Base-by-base conservation (phyloP, 2,888 invertebrate species). In the Tanypteryx hageni region DNA sequence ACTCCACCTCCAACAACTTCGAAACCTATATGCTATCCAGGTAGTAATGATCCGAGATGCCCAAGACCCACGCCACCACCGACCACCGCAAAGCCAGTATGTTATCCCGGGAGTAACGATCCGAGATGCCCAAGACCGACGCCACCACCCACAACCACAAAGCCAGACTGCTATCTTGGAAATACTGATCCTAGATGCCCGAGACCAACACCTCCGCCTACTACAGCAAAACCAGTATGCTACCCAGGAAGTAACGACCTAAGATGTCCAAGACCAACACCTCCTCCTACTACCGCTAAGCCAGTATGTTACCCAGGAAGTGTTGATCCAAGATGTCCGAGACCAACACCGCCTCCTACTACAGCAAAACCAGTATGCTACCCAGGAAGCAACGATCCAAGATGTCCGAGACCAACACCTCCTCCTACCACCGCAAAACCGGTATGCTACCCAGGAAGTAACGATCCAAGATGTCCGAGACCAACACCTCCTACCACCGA, bases 91-190 rank as follows among this genome's bases (percentile, higher is more conserved):
- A 94, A 94, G 93, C 94, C 94, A 4, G 94, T 94, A 11, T 95
- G 95, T 92, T 94, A 94, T 85, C 95, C 94, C 4, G 95, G 95
- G 31, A 94, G 94, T 93, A 92, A 94, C 94, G 91, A 94, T 93
- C 93, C 93, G 10, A 86, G 94, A n/a, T 94, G 94, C 85, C 93
- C 93, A 5, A 27, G 94, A 27, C 44, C 93, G 0, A 9, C 83
- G 0, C 56, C 2, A 95, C 95, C 18, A 31, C 57, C 11, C 9
- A 44, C 5, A 1, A 0, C 95, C 95, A 84, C 92, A 0, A 94
- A 94, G 93, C 94, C 94, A 4, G 94, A 94, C 10, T 95, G 95
- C 92, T 94, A 94, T 85, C 95, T 94, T 4, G 95, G 95, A 56
- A 94, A 94, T 93, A 92, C 94, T 94, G 91, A 94, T 93, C 93